Conservation (phyloP, 2,797 vertebrate genomes). For the Enteromius afrohamiltoni region DNA sequence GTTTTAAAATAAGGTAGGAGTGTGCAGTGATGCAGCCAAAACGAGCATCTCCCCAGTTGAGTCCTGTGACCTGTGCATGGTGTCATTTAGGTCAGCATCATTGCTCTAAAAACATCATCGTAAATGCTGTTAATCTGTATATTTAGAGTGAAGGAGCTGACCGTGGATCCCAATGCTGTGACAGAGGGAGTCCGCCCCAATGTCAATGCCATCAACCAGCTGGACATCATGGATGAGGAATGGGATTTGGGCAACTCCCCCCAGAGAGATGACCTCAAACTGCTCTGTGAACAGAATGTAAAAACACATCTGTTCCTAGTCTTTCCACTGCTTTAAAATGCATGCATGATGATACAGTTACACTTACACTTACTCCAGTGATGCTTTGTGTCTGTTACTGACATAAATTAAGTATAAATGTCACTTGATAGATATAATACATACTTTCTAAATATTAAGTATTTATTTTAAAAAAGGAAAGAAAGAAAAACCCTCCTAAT, state of each 20-base stretch:
- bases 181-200: slow-evolving; percentile 86
- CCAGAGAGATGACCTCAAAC: slow-evolving; percentile 96
- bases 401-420: neutral
- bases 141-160: slow-evolving; percentile 94
- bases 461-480: neutral
- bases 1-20: neutral
- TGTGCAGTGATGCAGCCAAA: neutral
- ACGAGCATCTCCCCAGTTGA: neutral
- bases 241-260: slow-evolving; percentile 94
- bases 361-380: neutral
- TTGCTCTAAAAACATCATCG: neutral
- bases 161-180: slow-evolving; percentile 84
- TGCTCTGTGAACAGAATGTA: slow-evolving; percentile 99
- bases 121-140: slow-evolving; percentile 36
- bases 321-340: neutral
- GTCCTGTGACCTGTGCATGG: slow-evolving; percentile 59
- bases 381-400: neutral
- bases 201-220: slow-evolving; percentile 86
- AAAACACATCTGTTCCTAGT: slow-evolving; percentile 60
- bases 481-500: neutral
- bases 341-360: neutral
- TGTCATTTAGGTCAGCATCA: slow-evolving; percentile 57
- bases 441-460: neutral
- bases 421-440: neutral
- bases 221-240: slow-evolving; percentile 90